These are phyloP conservation scores for Eupsittula cactorum DNA, from an alignment of 2,113 vertebrate species.

Conservation along the genomic window DNA sequence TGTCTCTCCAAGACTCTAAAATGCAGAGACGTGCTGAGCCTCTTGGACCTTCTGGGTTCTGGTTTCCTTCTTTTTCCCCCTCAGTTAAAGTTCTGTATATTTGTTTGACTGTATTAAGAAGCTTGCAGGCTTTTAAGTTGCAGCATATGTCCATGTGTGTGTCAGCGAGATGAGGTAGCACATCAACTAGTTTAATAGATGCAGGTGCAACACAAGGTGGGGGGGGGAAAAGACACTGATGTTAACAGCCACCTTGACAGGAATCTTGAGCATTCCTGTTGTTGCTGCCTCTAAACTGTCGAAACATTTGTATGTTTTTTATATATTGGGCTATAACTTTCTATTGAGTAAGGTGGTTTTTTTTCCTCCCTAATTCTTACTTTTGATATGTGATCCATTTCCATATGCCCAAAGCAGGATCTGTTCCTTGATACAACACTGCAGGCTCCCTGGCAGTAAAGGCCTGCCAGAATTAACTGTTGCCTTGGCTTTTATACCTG, in stretches of 20 bases:
- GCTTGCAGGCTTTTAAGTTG: constrained; percentile 64
- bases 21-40: constrained; percentile 64
- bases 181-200: constrained; percentile 38
- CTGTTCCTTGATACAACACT: not conserved
- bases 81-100: constrained; percentile 76
- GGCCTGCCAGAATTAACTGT: constrained; percentile 38
- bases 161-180: constrained; percentile 65
- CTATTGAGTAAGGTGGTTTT: constrained; percentile 63
- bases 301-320: constrained; percentile 77
- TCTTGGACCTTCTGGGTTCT: constrained; percentile 73
- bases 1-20: constrained; percentile 61
- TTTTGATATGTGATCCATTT: constrained; percentile 66
- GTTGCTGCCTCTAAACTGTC: constrained; percentile 71
- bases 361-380: constrained; percentile 66
- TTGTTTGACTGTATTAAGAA: constrained; percentile 74
- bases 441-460: constrained; percentile 54
- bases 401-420: constrained; percentile 47
- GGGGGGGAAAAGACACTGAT: not conserved
- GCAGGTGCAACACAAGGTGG: constrained; percentile 60
- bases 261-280: constrained; percentile 66
- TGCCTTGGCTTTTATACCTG: constrained; percentile 36
- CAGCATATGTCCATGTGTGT: constrained; percentile 53
- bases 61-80: constrained; percentile 36
- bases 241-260: constrained; percentile 46
- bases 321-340: constrained; percentile 75